Evolutionary conservation across 2,888 invertebrate genomes (phyloP).

Genomic region (Eupithecia tripunctaria): DNA sequence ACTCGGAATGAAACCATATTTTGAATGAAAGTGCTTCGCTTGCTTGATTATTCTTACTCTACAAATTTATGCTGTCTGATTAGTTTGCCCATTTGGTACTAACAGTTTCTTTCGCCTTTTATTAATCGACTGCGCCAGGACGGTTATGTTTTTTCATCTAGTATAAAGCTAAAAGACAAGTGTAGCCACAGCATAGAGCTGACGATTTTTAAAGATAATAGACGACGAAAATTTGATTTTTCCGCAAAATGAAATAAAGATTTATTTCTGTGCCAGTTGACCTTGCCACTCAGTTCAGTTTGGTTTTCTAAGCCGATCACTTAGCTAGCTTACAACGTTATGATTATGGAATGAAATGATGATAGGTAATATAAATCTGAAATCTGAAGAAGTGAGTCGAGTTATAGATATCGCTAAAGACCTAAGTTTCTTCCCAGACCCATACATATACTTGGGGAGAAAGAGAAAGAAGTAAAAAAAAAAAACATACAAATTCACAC

Average conservation of each 20-base stretch:
- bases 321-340: neutral
- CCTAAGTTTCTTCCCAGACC: too few species aligned
- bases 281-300: constrained; percentile 15
- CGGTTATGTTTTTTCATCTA: neutral
- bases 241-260: constrained; percentile 26
- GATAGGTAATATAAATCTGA: too few species aligned
- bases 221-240: too few species aligned
- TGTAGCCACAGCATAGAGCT: too few species aligned
- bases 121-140: neutral
- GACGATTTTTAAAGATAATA: too few species aligned
- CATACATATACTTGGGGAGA: too few species aligned
- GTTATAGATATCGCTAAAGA: too few species aligned
- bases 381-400: too few species aligned
- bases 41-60: constrained; percentile 8
- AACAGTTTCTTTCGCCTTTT: neutral
- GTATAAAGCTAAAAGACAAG: neutral
- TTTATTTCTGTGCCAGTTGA: constrained; percentile 19
- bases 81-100: neutral
- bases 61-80: neutral
- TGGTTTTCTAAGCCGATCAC: constrained; percentile 5
- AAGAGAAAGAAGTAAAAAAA: too few species aligned
- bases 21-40: constrained; percentile 15
- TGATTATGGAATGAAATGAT: too few species aligned
- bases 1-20: constrained; percentile 9
- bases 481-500: too few species aligned